Base-by-base conservation (phyloP, 2,888 invertebrate genomes). In the Heliconius cydno region DNA sequence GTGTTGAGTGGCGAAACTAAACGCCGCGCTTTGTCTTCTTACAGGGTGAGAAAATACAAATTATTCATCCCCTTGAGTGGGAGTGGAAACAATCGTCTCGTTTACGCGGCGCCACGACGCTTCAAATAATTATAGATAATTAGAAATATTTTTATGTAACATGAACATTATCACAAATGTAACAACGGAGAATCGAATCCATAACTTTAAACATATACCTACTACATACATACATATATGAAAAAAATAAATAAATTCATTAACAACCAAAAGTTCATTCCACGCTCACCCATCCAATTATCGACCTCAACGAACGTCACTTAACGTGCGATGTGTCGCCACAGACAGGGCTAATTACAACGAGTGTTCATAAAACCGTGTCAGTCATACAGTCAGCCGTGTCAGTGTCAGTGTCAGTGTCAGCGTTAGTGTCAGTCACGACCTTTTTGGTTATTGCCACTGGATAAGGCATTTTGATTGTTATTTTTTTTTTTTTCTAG, bases 331-430 rank as follows among this genome's bases (percentile, higher is more conserved):
- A 75, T 75, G 66, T 65, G 75, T 75, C 75, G 63, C 75, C 65
- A 65, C 75, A 65, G 75, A 75, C 63, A 75, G 78, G 30, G 28
- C 78, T 79, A 79, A 79, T 74, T 79, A 73, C 78, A 79, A 65
- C 30, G 63, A 60, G 46, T 79, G 66, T 76, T 67, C 76, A 74
- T 74, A 74, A 74, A 66, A 41, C 67, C 78, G 41, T 63, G 68
- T 92, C 91, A 90, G 84, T 87, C 65, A 72, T 80, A 73, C 78
- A 79, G 78, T 73, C 86, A 88, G 89, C 86, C 88, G 85, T 84
- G 89, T 92, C 90, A 90, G 84, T 87, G 91, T 92, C 92, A 90
- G 84, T 87, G 38, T 68, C 67, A 22, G 34, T 34, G 67, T 68
- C 67, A 41, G 41, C 41, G 38, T 38, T 46, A n/a, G 41, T 70